These are phyloP conservation scores for Anguilla pacifica DNA, from an alignment of 2,797 vertebrate genomes.

Conservation along the genomic window DNA sequence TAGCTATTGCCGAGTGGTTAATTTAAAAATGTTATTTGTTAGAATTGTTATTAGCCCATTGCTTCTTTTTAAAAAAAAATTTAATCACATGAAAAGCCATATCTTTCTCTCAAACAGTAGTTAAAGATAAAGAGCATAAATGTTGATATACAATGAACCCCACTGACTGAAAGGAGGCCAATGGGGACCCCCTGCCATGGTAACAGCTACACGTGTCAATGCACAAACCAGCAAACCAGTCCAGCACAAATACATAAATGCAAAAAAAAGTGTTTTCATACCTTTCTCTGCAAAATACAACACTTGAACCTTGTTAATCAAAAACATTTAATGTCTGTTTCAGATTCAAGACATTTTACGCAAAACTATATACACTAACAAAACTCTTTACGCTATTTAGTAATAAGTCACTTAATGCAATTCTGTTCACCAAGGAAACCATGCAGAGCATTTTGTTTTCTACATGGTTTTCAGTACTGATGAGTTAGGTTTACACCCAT, in stretches of 20 bases:
- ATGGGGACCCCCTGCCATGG: constrained; percentile 57
- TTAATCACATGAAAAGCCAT: constrained; percentile 26
- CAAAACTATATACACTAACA: constrained; percentile 54
- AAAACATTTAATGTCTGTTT: constrained; percentile 43
- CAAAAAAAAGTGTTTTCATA: constrained; percentile 42
- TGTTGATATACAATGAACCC: constrained; percentile 43
- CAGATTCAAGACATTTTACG: constrained; percentile 30
- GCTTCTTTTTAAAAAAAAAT: constrained; percentile 35
- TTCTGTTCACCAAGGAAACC: constrained; percentile 58
- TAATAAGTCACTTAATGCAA: constrained; percentile 49
- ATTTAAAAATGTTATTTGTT: not conserved
- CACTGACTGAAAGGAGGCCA: constrained; percentile 31
- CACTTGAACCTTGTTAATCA: constrained; percentile 52
- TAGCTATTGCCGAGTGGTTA: not conserved
- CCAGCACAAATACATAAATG: constrained; percentile 50
- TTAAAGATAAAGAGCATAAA: constrained; percentile 20
- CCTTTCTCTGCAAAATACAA: constrained; percentile 49
- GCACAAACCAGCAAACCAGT: constrained; percentile 36
- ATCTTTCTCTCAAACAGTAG: not conserved
- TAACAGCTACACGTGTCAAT: constrained; percentile 53
- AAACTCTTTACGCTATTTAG: constrained; percentile 44
- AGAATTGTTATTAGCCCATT: constrained; percentile 24
- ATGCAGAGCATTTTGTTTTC: constrained; percentile 55
- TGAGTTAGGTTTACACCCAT: constrained; percentile 56
- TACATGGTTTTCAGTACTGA: constrained; percentile 49